Evolutionary conservation across 2,888 invertebrate genomes (phyloP), one percentile per base, ranked within the genome.

Genomic region (Polydrusus pterygomalis): DNA sequence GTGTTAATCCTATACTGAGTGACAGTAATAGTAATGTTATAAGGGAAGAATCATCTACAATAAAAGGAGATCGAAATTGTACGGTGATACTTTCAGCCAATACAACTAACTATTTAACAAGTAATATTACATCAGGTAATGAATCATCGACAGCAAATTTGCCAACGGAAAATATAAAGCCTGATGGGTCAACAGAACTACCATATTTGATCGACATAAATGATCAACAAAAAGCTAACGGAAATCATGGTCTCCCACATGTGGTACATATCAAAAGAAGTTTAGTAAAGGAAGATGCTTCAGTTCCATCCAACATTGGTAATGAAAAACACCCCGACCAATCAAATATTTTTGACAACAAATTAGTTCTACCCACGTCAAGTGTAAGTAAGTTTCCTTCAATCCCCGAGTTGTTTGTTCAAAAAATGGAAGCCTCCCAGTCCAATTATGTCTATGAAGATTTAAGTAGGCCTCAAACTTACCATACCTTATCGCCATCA

Each of bases 201-300:
- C 69, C 70, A 45, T 17, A 49, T 20, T 38, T 70, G 51, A 63
- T 70, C 34, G 62, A 70, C 11, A 63, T 45, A 34, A 20, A 10
- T 38, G 34, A 17, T n/a, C 34, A 63, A 63, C 5, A 1, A 15
- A 1, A 20, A 45, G 7, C 15, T 38, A n/a, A 62, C 34, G 7
- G 18, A 30, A 20, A 63, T 47, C 40, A 60, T 38, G 63, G 56
- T 18, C 11, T 51, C n/a, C 70, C 69, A 60, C 58, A 69, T 77
- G 38, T 58, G 3, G 49, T 64, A 8, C 58, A 74, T 30, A 54
- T 51, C 25, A 75, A 25, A 25, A 25, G 64, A 56, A 58, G 40
- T 43, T 43, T 6, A 10, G n/a, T 43, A 6, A 43, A 43, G n/a
- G n/a, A 13, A n/a, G 43, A 43, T n/a, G 9, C 1, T 1, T 43